Base-by-base conservation (phyloP, 2,113 vertebrate species). In the Lepus europaeus region DNA sequence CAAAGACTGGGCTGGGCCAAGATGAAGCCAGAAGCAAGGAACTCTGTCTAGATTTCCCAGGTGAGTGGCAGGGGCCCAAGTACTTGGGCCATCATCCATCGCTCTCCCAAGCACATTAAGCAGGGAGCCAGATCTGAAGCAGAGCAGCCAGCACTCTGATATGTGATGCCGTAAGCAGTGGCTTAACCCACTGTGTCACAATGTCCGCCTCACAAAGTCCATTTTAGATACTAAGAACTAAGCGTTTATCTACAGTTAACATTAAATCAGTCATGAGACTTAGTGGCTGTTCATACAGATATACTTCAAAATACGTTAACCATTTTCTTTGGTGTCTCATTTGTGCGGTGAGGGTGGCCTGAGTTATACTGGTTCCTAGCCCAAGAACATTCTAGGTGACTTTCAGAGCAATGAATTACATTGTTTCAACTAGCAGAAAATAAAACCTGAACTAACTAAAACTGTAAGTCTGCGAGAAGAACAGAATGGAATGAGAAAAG, bases 191-290 rank as follows among this genome's bases (percentile, higher is more conserved):
- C 39, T 45, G 39, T 45, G 39, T 3, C 39, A 45, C 39, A 45
- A 45, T 45, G 39, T 45, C 39, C 5, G 39, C 39, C 39, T 45
- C 39, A 45, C 39, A 45, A 45, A 45, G 39, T 45, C 39, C 39
- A 45, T 45, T 45, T 80, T n/a, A 81, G 51, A 91, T 73, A 51
- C 70, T 59, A 90, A 87, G n/a, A 94, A 80, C n/a, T 49, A 94
- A 94, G 77, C 25, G 88, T 66, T 3, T 91, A 25, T 77, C 53
- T 63, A 84, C 1, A 87, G 22, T 76, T 86, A 90, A 61, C 23
- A 74, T 81, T 78, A 83, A 82, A 68, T 73, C 56, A 92, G 68
- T 22, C 68, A 53, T 29, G 20, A 61, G 84, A 77, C 12, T 59
- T 39, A 87, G 39, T 33, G 33, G 70, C 51, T 85, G 13, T 4